Percentiles rank a stretch among this genome's conserved stretches.
Conservation (phyloP, 2,797 vertebrate species). For the Phalanger gymnotis region DNA sequence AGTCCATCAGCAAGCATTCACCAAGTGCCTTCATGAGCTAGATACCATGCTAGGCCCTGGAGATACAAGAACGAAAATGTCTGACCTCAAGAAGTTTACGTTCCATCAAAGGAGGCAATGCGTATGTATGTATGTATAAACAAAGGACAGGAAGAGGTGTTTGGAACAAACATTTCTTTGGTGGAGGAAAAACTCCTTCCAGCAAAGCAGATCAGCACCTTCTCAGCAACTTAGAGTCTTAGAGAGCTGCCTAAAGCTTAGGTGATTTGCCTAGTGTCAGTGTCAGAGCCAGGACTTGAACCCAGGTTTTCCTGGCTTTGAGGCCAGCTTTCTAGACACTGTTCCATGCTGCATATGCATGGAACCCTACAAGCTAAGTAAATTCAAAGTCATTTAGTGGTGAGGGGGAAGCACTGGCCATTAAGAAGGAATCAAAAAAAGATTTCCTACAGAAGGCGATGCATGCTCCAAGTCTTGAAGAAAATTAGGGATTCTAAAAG, state of each 20-base stretch:
- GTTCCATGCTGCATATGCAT: not conserved
- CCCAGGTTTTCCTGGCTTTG: not conserved
- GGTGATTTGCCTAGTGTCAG: not conserved
- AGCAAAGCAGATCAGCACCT: not conserved
- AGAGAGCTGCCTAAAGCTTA: not conserved
- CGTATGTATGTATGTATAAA: not conserved
- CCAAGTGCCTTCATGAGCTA: not conserved
- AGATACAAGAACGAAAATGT: not conserved
- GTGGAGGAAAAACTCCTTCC: not conserved
- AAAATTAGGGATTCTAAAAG: too few relatives aligned
- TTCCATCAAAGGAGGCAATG: not conserved
- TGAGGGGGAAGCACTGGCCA: not conserved
- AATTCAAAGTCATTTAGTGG: not conserved
- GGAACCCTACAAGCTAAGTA: not conserved
- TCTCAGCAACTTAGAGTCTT: not conserved
- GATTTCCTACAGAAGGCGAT: too few relatives aligned
- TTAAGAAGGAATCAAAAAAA: too few relatives aligned
- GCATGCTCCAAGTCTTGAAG: too few relatives aligned
- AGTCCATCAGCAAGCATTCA: not conserved
- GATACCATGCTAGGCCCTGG: not conserved
- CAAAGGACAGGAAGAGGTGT: not conserved
- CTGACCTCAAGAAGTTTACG: not conserved
- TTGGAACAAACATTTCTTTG: not conserved
- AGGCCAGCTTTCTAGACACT: not conserved
- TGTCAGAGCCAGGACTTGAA: not conserved